phyloP scores from a whole-genome alignment of 2,797 vertebrate species.

The Sebastes nivosus region DNA sequence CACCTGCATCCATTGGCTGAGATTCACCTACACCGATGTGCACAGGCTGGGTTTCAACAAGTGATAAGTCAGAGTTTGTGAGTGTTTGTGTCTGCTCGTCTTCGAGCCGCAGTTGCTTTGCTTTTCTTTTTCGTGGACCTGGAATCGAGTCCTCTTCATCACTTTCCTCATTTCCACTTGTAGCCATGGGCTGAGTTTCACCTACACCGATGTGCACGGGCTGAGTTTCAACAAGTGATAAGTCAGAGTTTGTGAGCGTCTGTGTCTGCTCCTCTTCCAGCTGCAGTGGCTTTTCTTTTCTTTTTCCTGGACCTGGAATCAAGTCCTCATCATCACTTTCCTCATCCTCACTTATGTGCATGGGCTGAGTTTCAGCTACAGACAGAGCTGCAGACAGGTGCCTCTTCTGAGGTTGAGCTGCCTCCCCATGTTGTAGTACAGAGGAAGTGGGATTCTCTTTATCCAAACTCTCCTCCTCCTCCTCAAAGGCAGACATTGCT shows the following conservation, averaged over 20 bases:
- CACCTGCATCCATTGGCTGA: conserved; percentile 36
- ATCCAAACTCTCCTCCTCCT: conserved; percentile 33
- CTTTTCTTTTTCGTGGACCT: conserved; percentile 15
- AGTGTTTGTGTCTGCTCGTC: conserved; percentile 26
- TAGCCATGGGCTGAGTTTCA: conserved; percentile 46
- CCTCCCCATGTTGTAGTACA: conserved; percentile 6
- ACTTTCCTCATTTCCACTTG: conserved; percentile 47
- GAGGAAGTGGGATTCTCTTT: conserved; percentile 2
- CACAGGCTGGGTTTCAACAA: conserved; percentile 45
- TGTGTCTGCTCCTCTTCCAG: conserved; percentile 34
- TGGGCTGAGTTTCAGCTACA: conserved; percentile 51
- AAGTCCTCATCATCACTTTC: conserved; percentile 46
- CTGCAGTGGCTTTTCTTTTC: conserved; percentile 11
- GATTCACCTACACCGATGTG: conserved; percentile 18
- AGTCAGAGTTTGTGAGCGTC: neutral
- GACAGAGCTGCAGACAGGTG: neutral
- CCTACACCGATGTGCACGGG: neutral
- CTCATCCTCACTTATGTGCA: conserved; percentile 31
- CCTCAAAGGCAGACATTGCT: conserved; percentile 44
- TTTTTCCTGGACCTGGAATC: neutral
- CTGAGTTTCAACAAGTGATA: too few relatives aligned
- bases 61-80: neutral
- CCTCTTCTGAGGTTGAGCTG: conserved; percentile 9
- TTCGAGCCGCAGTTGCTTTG: conserved; percentile 2
- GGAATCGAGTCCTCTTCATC: conserved; percentile 21